These are phyloP conservation scores for Falco columbarius DNA, from an alignment of 2,797 vertebrate species.

Conservation along the genomic window DNA sequence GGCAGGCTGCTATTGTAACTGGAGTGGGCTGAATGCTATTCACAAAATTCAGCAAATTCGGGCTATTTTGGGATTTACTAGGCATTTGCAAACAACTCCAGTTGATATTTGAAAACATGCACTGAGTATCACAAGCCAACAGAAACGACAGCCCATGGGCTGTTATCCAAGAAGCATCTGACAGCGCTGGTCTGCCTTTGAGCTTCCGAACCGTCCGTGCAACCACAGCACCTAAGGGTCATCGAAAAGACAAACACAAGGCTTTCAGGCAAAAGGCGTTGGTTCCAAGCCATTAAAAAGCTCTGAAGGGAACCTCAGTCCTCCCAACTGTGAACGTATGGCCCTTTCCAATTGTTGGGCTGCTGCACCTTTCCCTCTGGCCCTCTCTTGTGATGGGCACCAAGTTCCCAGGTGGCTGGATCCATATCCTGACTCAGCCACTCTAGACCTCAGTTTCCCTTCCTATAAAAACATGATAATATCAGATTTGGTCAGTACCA, in stretches of 20 bases:
- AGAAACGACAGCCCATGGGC: slow-evolving; percentile 14
- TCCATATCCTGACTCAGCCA: neutral
- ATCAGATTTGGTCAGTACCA: neutral
- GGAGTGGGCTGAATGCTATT: slow-evolving; percentile 60
- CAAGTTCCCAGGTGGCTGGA: fast-evolving
- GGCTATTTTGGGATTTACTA: slow-evolving; percentile 71
- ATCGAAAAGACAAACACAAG: neutral
- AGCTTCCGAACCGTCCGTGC: fast-evolving
- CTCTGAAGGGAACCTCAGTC: neutral
- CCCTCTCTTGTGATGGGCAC: neutral
- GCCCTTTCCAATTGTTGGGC: neutral
- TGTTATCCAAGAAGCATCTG: neutral
- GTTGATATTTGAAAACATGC: slow-evolving; percentile 70
- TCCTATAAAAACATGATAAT: neutral
- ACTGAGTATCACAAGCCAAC: slow-evolving; percentile 27
- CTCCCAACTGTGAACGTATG: fast-evolving
- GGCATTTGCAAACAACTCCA: slow-evolving; percentile 71
- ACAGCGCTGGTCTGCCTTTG: neutral
- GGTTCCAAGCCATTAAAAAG: neutral
- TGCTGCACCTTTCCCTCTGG: neutral
- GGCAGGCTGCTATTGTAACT: slow-evolving; percentile 61
- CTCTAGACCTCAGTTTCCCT: neutral
- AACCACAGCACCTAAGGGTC: neutral
- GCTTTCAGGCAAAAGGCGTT: neutral
- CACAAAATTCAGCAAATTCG: slow-evolving; percentile 64